A percentile compares a stretch with the other conserved stretches of the same genome.
These are phyloP conservation scores for Cardiocondyla obscurior DNA, from an alignment of 1,140 invertebrate species.

Conservation along the genomic window DNA sequence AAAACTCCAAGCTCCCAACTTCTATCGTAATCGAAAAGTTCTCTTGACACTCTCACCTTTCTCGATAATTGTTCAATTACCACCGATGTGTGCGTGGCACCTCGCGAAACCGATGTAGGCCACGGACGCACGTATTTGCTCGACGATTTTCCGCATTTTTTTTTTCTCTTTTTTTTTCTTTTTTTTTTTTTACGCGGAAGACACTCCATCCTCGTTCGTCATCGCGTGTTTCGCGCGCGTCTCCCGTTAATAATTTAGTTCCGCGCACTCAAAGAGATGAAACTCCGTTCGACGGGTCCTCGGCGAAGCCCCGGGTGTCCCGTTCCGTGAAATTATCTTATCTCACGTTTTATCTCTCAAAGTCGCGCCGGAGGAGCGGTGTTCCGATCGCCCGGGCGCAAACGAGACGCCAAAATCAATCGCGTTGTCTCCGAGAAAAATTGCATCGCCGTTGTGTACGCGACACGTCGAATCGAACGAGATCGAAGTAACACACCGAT, in stretches of 20 bases:
- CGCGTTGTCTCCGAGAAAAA: not conserved
- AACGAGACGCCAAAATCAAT: not conserved
- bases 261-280: not conserved
- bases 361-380: not conserved
- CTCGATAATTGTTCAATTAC: too few species aligned
- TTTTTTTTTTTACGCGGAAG: not conserved
- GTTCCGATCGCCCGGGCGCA: not conserved
- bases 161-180: too few species aligned
- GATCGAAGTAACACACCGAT: not conserved
- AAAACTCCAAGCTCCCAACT: too few species aligned
- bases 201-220: not conserved
- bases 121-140: not conserved
- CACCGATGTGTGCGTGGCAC: too few species aligned
- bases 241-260: not conserved
- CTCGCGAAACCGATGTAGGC: not conserved
- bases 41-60: too few species aligned
- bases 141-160: not conserved
- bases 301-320: not conserved
- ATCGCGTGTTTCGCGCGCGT: not conserved
- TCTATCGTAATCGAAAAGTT: too few species aligned
- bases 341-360: not conserved
- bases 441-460: not conserved
- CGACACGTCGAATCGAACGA: not conserved
- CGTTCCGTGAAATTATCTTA: not conserved
- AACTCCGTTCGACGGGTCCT: not conserved